phyloP scores from a whole-genome alignment of 2,888 invertebrate genomes.

The Leucoptera coffeella region DNA sequence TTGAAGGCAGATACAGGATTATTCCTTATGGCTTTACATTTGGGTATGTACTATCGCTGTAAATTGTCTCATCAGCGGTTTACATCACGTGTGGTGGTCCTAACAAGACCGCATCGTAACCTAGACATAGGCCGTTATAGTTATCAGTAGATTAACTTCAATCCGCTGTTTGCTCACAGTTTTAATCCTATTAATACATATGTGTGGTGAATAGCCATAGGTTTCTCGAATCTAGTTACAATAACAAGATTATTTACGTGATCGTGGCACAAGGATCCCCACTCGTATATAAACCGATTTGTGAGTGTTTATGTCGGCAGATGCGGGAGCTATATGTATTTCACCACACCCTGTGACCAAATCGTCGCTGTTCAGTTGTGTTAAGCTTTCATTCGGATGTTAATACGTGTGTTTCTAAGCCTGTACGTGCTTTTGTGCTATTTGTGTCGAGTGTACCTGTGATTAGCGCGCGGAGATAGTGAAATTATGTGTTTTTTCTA shows the following conservation, averaged over 20 bases:
- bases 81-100: constrained; percentile 17
- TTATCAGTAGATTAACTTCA: constrained; percentile 56
- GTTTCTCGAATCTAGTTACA: constrained; percentile 76
- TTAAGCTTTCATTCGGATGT: constrained; percentile 46
- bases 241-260: constrained; percentile 66
- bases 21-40: constrained; percentile 56
- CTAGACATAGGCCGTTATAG: constrained; percentile 60
- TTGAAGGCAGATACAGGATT: constrained; percentile 50
- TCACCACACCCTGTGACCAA: constrained; percentile 59
- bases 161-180: constrained; percentile 55
- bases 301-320: constrained; percentile 57
- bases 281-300: constrained; percentile 55
- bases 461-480: constrained; percentile 17
- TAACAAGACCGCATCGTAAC: constrained; percentile 44
- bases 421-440: constrained; percentile 32
- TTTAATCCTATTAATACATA: constrained; percentile 65
- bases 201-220: constrained; percentile 58
- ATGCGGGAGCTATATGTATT: constrained; percentile 60
- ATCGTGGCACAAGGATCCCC: constrained; percentile 52
- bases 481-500: constrained; percentile 39
- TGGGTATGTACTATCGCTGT: constrained; percentile 55
- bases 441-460: constrained; percentile 6
- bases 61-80: too few relatives aligned
- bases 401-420: constrained; percentile 37
- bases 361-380: constrained; percentile 51